Percentiles rank a stretch among this genome's conserved stretches.
Evolutionary conservation across 2,113 vertebrate genomes (phyloP).

Genomic region (Xiphophorus couchianus): DNA sequence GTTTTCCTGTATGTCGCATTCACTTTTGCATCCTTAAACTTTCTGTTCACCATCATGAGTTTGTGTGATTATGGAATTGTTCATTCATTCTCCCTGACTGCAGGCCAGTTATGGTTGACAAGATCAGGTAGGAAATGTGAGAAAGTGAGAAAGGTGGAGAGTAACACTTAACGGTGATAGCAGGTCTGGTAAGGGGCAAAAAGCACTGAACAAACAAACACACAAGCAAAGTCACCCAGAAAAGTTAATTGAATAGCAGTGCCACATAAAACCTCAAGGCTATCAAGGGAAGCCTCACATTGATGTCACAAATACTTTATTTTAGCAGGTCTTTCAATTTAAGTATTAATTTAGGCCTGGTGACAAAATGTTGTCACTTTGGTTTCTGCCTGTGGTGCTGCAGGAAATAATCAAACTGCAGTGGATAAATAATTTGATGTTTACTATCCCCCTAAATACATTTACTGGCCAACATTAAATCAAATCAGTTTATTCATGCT

Average conservation of each 20-base stretch:
- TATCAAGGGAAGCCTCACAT: slow-evolving; percentile 32
- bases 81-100: slow-evolving; percentile 35
- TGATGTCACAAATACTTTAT: slow-evolving; percentile 49
- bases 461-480: slow-evolving; percentile 53
- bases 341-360: slow-evolving; percentile 4
- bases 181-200: slow-evolving; percentile 72
- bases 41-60: slow-evolving; percentile 31
- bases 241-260: slow-evolving; percentile 30
- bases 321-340: slow-evolving; percentile 2
- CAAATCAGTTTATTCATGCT: neutral
- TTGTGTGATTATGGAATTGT: slow-evolving; percentile 41
- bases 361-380: slow-evolving; percentile 11
- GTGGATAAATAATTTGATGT: slow-evolving; percentile 33
- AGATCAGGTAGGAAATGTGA: slow-evolving; percentile 16
- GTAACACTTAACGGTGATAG: slow-evolving; percentile 60
- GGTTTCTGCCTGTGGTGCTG: slow-evolving; percentile 6
- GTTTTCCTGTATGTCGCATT: slow-evolving; percentile 9
- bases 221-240: slow-evolving; percentile 6
- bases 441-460: slow-evolving; percentile 15
- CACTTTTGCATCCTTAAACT: slow-evolving; percentile 25
- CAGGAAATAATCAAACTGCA: slow-evolving; percentile 10
- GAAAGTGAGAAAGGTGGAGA: slow-evolving; percentile 46
- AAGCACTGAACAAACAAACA: slow-evolving; percentile 12
- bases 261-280: slow-evolving; percentile 57
- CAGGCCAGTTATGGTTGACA: slow-evolving; percentile 36